Base-by-base conservation (phyloP, 37 sponge, comb jelly and placozoan species). In the Corticium candelabrum region DNA sequence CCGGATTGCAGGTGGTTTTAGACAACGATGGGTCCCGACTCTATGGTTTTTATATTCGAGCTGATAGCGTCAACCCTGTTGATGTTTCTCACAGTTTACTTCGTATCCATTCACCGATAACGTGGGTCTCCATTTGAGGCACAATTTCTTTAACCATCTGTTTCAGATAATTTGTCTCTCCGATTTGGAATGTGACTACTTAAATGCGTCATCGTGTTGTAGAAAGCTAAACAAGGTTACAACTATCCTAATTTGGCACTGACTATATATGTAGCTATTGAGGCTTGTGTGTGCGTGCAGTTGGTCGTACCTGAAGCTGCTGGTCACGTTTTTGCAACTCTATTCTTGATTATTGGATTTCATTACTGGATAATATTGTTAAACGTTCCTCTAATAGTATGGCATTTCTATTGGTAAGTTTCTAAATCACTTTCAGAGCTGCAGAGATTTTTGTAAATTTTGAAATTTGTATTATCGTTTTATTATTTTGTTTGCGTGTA, bases 101-200 rank as follows among this genome's bases (percentile, higher is more conserved):
- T 86, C 40, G 93, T 92, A 92, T 92, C 85, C 92, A 80, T 11
- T 37, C 36, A 40, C 2, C 40, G 2, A 29, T 37, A 41, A 2
- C 30, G 30, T 69, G 38, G 35, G 29, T 5, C 21, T 71, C 1
- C 32, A 5, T 68, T 29, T n/a, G 3, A 43, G n/a, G 0, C 36
- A 31, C 41, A 33, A 41, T 15, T 0, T 34, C 29, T 56, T 78
- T 76, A 82, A 21, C 50, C 40, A 4, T 4, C 2, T 1, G 79
- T 30, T 32, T 15, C 62, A 93, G 93, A 81, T 95, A 2, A 86
- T 95, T 7, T 40, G 76, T 4, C 67, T 95, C 30, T 86, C 92
- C 32, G 96, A 95, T 68, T 69, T 95, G 40, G 92, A 95, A 37
- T 95, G 86, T 83, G 96, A 95, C 68, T 95, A 86, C 69, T 78